Evolutionary conservation across 2,888 invertebrate genomes (phyloP), one percentile per base, ranked within the genome.

Genomic region (Cerastis leucographa): DNA sequence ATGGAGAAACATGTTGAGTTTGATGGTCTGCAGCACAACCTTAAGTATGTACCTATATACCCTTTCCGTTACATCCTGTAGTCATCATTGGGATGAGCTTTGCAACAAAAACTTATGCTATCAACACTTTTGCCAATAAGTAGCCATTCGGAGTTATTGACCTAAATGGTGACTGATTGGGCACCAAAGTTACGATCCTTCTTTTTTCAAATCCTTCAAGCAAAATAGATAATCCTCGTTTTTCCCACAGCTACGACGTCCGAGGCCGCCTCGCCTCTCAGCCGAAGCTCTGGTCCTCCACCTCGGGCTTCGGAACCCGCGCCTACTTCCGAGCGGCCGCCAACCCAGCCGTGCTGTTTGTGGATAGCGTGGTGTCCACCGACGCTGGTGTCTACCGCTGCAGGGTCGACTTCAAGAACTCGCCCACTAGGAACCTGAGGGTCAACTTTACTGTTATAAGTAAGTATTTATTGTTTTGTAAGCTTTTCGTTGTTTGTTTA

Each of bases 361-460:
- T 99, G 78, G 98, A 98, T 92, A 97, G 97, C 89, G 98, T 98
- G 71, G 97, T 97, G 74, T 98, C 98, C 81, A 97, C 97, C 62
- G 99, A 99, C 92, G 98, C 98, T 2, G 99, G 98, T 22, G 97
- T 98, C 82, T 99, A 99, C 95, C 97, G 98, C 81, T 99, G 99
- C 95, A 97, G 99, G 79, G 98, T 99, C 11, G 99, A 99, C 97
- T 99, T 99, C 96, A 98, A 98, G 93, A 98, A 98, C 93, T 98
- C 98, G 19, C 99, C 99, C 0, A 99, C 99, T 4, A 97, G 98
- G 89, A 98, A 99, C 94, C 97, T 98, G 90, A 98, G 98, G 96
- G 98, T 99, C 94, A 98, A 98, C 95, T 97, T 99, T 90, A 98
- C 98, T 88, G 98, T 99, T 88, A 98, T 99, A 92, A 98, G 99